Evolutionary conservation across 64 coral and sea anemone genomes (phyloP), one percentile per base, ranked within the genome.

Genomic region (Montipora foliosa): DNA sequence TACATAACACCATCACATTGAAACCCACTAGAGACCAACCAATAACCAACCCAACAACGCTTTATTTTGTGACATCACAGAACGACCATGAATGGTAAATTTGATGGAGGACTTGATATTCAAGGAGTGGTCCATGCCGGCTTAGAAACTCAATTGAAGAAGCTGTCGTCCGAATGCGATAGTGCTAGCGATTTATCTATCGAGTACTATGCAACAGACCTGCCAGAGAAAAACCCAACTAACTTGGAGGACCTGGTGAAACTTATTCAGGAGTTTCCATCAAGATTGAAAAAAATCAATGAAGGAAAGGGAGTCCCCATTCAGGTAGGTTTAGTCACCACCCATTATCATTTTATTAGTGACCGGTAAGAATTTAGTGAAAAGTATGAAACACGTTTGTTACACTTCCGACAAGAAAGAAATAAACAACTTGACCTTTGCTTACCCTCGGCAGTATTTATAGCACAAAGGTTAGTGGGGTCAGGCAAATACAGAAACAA

Each of bases 161-260:
- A 91, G 20, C 25, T 91, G 46, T 51, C 51, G 5, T 61, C 78
- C 8, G 61, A 82, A 20, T 83, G 89, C 81, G 53, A 91, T 20
- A 80, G 37, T 52, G 61, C 15, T 11, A 72, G 46, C 25, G 67
- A 83, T 15, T 72, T 91, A 22, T 79, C 79, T 10, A 83, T 91
- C 62, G 79, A 82, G 22, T 91, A 91, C 44, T 91, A 83, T 80
- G 89, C 89, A 48, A 91, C 89, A 21, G 67, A 91, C 57, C 11
- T 83, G 17, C 78, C 89, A 79, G 67, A 91, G 4, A 58, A 59
- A 60, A 48, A 81, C 46, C 89, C 89, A 75, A 91, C 89, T 3
- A 91, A 61, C 13, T 37, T 91, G 67, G 49, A 91, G 0, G 89
- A 74, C 14, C 15, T 91, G 22, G 78, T 91, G 5, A 57, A 82